These are phyloP conservation scores for Formica aserva DNA, from an alignment of 2,888 invertebrate species.

Conservation along the genomic window DNA sequence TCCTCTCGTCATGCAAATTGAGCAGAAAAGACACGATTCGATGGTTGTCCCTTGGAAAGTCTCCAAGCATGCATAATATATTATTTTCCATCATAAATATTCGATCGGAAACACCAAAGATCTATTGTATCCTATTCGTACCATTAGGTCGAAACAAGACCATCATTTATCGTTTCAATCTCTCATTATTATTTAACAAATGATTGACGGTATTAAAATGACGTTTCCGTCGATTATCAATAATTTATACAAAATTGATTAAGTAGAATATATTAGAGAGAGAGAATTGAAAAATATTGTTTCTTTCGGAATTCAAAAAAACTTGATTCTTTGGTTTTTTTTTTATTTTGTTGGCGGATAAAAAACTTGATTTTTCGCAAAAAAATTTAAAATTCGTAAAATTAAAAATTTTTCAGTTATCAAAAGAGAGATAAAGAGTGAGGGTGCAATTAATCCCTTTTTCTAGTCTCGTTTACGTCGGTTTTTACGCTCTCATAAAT, in stretches of 20 bases:
- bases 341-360: too few species aligned
- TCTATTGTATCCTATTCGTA: constrained; percentile 5
- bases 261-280: not conserved
- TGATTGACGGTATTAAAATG: constrained; percentile 4
- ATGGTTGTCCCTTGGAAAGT: constrained; percentile 60
- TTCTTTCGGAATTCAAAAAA: not conserved
- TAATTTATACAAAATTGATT: not conserved
- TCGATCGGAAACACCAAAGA: constrained; percentile 38
- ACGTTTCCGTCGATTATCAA: not conserved
- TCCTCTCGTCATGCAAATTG: constrained; percentile 59
- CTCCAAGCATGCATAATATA: constrained; percentile 68
- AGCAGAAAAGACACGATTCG: constrained; percentile 55
- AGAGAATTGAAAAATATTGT: not conserved
- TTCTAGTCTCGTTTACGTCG: not conserved
- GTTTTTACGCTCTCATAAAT: constrained; percentile 39
- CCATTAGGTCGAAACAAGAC: constrained; percentile 9
- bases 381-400: not conserved
- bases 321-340: not conserved
- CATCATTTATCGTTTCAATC: not conserved
- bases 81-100: constrained; percentile 61
- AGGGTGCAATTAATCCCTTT: constrained; percentile 34
- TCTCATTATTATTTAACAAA: constrained; percentile 4
- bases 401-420: not conserved
- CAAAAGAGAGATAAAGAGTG: not conserved
- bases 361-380: not conserved